phyloP scores from a whole-genome alignment of 2,797 vertebrate species.

The Strix occidentalis region DNA sequence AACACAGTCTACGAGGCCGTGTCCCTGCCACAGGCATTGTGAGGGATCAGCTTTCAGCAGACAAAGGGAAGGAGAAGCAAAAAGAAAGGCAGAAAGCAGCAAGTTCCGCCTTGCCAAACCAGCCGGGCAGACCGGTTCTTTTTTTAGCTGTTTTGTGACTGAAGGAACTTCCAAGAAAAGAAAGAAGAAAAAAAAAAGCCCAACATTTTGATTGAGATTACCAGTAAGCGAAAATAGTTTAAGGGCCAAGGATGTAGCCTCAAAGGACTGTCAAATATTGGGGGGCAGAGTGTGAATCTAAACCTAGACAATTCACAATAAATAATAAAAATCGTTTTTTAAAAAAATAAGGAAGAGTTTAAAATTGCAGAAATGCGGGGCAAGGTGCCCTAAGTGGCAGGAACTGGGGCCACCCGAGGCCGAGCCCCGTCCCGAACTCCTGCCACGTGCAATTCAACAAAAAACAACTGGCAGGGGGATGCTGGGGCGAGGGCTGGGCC shows the following conservation, averaged over 20 bases:
- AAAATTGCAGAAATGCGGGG: not conserved
- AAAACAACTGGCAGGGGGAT: not conserved
- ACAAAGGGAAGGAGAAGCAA: not conserved
- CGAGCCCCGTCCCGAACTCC: fast-evolving
- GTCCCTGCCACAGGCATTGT: not conserved
- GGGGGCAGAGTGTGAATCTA: not conserved
- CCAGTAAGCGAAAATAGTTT: not conserved
- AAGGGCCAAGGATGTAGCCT: not conserved
- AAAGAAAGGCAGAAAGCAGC: not conserved
- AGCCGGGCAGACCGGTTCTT: not conserved
- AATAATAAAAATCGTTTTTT: not conserved
- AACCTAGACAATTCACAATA: not conserved
- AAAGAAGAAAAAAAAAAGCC: not conserved
- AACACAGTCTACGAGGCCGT: fast-evolving
- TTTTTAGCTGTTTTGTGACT: not conserved
- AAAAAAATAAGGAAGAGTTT: not conserved
- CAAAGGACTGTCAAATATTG: not conserved
- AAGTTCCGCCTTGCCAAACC: not conserved
- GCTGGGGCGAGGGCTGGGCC: not conserved
- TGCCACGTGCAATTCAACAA: fast-evolving
- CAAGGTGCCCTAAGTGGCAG: fast-evolving
- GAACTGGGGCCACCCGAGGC: fast-evolving
- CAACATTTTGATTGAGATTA: not conserved
- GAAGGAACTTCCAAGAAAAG: not conserved
- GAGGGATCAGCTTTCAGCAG: not conserved